Percentiles rank a stretch among this genome's conserved stretches.
Evolutionary conservation across 2,888 invertebrate species (phyloP).

Genomic region (Melitaea athalia): DNA sequence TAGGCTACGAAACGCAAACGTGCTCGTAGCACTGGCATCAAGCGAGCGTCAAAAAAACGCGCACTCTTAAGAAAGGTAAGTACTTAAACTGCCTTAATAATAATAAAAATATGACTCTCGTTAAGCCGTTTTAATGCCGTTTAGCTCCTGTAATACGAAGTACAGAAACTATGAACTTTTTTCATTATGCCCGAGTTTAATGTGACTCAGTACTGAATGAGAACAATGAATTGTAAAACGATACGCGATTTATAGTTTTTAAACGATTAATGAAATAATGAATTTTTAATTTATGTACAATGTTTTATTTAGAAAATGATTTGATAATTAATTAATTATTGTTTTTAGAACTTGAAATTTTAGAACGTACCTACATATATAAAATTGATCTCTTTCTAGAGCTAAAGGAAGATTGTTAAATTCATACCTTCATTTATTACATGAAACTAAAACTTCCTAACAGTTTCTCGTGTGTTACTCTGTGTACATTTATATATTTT

Average conservation of each 20-base stretch:
- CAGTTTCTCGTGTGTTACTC: too few relatives aligned
- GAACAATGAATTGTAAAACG: constrained; percentile 61
- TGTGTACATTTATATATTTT: too few relatives aligned
- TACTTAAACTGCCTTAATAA: neutral
- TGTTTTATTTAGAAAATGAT: neutral
- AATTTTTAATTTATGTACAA: constrained; percentile 23
- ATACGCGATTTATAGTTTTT: constrained; percentile 52
- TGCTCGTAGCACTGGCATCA: neutral
- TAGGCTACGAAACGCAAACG: too few relatives aligned
- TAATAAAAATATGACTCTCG: neutral
- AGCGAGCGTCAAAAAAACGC: neutral
- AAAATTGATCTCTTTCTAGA: too few relatives aligned
- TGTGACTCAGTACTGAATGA: constrained; percentile 45
- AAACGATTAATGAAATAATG: constrained; percentile 45
- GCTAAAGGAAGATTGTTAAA: too few relatives aligned
- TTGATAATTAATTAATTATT: too few relatives aligned
- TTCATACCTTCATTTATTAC: too few relatives aligned
- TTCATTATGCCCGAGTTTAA: constrained; percentile 43
- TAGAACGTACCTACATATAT: too few relatives aligned
- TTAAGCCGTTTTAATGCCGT: constrained; percentile 2
- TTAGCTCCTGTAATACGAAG: constrained; percentile 22
- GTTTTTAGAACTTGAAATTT: too few relatives aligned
- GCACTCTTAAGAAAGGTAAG: neutral
- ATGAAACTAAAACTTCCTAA: too few relatives aligned
- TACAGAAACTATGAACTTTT: constrained; percentile 23